phyloP scores from a whole-genome alignment of 2,888 invertebrate species.

The Brachypalpus laphriformis region DNA sequence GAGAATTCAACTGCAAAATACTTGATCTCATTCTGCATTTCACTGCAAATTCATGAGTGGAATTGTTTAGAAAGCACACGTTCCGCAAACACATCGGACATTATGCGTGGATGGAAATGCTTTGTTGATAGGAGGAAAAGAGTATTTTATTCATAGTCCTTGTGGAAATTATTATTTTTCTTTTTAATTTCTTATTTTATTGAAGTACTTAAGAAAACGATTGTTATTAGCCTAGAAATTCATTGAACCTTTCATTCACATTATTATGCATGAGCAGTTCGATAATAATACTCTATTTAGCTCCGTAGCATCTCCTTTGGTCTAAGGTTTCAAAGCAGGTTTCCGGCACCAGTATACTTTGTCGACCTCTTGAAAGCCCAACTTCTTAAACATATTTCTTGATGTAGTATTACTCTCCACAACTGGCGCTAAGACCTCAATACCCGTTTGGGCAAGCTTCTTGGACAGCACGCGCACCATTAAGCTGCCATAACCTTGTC shows the following conservation, averaged over 20 bases:
- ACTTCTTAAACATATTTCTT: slow-evolving; percentile 67
- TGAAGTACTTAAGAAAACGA: neutral
- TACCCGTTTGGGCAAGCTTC: slow-evolving; percentile 54
- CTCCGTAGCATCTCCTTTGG: neutral
- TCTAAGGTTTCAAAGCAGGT: slow-evolving; percentile 9
- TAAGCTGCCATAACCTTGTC: slow-evolving; percentile 70
- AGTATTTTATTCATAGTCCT: neutral
- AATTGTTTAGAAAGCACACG: neutral
- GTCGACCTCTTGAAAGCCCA: slow-evolving; percentile 71
- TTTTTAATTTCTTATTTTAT: neutral
- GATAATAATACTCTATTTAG: neutral
- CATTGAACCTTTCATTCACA: neutral
- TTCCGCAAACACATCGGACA: neutral
- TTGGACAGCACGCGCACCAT: slow-evolving; percentile 70
- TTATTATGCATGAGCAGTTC: neutral
- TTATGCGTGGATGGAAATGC: neutral
- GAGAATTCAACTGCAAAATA: neutral
- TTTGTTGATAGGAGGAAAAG: neutral
- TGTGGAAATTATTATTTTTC: neutral
- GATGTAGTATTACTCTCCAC: slow-evolving; percentile 66
- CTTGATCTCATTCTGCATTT: neutral
- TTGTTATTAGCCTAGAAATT: neutral
- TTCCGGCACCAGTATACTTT: slow-evolving; percentile 22
- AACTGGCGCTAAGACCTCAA: slow-evolving; percentile 73
- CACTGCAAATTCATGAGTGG: neutral